Conservation (phyloP, 2,888 invertebrate genomes). For the Sarcophaga subvicina region DNA sequence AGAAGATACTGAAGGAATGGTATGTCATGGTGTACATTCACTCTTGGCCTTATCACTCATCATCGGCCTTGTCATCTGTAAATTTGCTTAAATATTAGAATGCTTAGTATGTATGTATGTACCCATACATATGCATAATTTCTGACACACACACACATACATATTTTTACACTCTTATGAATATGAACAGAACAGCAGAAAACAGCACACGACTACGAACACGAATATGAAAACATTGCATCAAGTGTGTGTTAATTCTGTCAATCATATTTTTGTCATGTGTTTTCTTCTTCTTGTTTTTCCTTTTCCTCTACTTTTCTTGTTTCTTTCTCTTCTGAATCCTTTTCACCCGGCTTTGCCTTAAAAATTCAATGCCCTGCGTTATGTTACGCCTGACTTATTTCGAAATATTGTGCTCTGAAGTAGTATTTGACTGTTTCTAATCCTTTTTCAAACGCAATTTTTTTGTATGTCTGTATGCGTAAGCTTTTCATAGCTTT, state of each 20-base stretch:
- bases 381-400: conserved; percentile 50
- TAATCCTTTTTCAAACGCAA: conserved; percentile 61
- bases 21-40: too few relatives aligned
- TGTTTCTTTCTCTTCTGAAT: neutral
- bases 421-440: conserved; percentile 55
- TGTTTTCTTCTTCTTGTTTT: conserved; percentile 22
- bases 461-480: neutral
- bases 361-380: conserved; percentile 31
- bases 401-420: conserved; percentile 33
- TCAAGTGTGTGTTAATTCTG: conserved; percentile 67
- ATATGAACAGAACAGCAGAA: neutral
- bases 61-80: neutral
- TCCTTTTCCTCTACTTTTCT: neutral
- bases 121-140: conserved; percentile 18
- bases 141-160: conserved; percentile 53
- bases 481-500: neutral
- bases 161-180: conserved; percentile 13
- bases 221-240: conserved; percentile 52
- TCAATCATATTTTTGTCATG: conserved; percentile 66
- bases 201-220: neutral
- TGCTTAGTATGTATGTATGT: neutral
- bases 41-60: neutral
- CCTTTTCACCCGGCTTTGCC: neutral
- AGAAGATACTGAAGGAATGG: neutral
- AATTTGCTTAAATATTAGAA: neutral